These are phyloP conservation scores for Stenchaetothrips biformis DNA, from an alignment of 2,888 invertebrate species.

Conservation along the genomic window DNA sequence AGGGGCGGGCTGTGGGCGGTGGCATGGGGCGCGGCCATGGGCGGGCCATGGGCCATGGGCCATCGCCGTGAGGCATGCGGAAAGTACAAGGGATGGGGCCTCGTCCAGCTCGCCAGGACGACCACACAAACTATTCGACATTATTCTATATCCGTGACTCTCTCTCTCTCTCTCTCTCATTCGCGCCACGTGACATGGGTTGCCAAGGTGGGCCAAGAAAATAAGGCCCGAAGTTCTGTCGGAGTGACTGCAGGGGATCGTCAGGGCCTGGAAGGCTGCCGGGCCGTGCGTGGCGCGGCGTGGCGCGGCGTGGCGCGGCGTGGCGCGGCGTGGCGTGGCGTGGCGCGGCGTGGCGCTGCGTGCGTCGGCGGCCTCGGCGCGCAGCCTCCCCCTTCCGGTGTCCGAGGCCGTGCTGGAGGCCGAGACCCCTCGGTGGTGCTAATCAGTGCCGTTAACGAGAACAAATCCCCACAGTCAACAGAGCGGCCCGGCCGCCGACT, in stretches of 20 bases:
- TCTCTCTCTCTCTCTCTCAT: slow-evolving; percentile 18
- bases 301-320: background rate
- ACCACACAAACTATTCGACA: slow-evolving; percentile 25
- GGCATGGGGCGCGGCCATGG: background rate
- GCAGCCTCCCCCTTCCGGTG: background rate
- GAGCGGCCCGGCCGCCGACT: background rate
- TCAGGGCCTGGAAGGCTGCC: background rate
- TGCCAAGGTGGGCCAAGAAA: background rate
- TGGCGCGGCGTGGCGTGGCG: background rate
- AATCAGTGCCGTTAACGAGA: slow-evolving; percentile 8
- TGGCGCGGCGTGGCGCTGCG: too few relatives aligned
- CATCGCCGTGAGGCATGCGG: background rate
- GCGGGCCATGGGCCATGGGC: background rate
- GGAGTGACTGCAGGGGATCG: background rate
- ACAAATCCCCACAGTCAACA: slow-evolving; percentile 18
- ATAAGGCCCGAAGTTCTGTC: too few relatives aligned
- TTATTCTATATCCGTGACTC: slow-evolving; percentile 26
- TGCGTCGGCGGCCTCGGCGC: background rate
- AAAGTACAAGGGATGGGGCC: background rate
- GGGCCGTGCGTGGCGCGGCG: background rate
- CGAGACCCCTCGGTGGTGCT: background rate
- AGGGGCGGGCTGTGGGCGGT: background rate
- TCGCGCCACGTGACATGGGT: slow-evolving; percentile 25
- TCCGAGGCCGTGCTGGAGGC: too few relatives aligned
- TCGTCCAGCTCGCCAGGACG: background rate